Evolutionary conservation across 2,888 invertebrate genomes (phyloP).

Genomic region (Acronicta aceris): DNA sequence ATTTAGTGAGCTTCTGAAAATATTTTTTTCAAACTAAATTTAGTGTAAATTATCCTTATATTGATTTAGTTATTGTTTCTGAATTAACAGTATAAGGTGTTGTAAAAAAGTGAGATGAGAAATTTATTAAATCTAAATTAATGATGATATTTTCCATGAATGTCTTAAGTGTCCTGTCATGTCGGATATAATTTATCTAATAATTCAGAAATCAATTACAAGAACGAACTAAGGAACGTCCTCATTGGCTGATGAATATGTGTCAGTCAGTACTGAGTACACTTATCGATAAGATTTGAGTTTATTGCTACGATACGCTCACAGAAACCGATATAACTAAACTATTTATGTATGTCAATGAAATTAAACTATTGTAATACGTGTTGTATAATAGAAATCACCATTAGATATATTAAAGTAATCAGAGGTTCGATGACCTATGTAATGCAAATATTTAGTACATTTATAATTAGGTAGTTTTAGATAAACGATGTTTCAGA

Average conservation of each 20-base stretch:
- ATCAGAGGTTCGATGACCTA: conserved; percentile 19
- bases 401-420: conserved; percentile 7
- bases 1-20: conserved; percentile 16
- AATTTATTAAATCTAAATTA: not conserved
- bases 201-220: conserved; percentile 18
- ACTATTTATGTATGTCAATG: not conserved
- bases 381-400: conserved; percentile 3
- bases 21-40: too few relatives aligned
- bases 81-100: not conserved
- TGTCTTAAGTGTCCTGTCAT: conserved; percentile 5
- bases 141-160: conserved; percentile 23
- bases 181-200: conserved; percentile 3
- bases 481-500: conserved; percentile 27
- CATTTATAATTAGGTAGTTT: conserved; percentile 16
- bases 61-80: too few relatives aligned
- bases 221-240: conserved; percentile 12
- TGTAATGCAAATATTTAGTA: conserved; percentile 17
- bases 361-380: not conserved
- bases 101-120: not conserved
- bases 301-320: conserved; percentile 39
- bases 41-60: too few relatives aligned
- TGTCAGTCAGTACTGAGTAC: conserved; percentile 56
- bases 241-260: conserved; percentile 46
- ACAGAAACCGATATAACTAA: conserved; percentile 20
- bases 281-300: conserved; percentile 57